Evolutionary conservation across 1,140 invertebrate genomes (phyloP).

Genomic region (Penaeus indicus): DNA sequence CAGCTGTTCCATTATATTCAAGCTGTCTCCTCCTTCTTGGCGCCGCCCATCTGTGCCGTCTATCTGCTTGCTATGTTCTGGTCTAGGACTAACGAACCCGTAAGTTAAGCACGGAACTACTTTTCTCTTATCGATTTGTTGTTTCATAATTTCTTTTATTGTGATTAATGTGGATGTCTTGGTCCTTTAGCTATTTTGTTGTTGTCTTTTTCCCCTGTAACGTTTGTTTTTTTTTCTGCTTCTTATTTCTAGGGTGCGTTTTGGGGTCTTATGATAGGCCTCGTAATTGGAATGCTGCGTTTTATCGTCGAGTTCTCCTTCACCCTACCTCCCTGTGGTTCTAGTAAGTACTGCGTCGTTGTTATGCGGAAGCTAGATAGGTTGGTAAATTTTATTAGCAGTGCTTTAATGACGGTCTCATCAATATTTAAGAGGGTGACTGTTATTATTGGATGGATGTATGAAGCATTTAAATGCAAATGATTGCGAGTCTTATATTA

Average conservation of each 20-base stretch:
- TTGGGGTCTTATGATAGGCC: conserved; percentile 72
- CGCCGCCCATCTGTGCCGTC: conserved; percentile 74
- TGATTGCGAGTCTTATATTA: too few relatives aligned
- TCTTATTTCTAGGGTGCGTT: conserved; percentile 72
- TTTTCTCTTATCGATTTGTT: neutral
- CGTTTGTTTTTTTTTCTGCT: neutral
- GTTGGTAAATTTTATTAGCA: neutral
- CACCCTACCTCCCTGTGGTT: conserved; percentile 70
- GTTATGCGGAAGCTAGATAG: neutral
- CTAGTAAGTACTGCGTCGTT: conserved; percentile 61
- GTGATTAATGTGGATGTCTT: neutral
- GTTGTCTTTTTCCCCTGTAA: neutral
- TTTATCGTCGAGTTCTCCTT: conserved; percentile 71
- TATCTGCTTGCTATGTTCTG: conserved; percentile 73
- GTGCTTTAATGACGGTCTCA: neutral
- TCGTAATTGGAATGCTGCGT: conserved; percentile 71
- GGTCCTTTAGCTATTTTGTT: neutral
- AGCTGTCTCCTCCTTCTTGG: conserved; percentile 73
- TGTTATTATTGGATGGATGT: neutral
- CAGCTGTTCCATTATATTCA: conserved; percentile 75
- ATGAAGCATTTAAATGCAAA: neutral
- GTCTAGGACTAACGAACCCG: conserved; percentile 73
- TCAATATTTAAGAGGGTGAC: neutral
- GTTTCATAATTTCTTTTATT: neutral
- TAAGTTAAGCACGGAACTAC: neutral